Conservation (phyloP, 2,113 vertebrate genomes). For the Ammodytes marinus region DNA sequence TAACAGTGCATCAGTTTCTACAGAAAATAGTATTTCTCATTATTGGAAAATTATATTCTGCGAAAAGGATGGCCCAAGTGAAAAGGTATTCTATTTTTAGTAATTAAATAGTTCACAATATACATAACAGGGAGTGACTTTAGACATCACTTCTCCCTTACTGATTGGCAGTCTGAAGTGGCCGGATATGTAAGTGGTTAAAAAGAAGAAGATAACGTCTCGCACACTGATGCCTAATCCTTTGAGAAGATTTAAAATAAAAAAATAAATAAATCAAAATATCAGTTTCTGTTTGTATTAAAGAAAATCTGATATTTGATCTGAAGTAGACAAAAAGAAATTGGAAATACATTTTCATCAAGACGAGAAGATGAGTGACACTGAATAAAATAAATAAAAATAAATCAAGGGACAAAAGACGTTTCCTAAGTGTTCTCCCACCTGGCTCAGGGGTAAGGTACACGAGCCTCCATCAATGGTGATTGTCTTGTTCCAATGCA, state of each 20-base stretch:
- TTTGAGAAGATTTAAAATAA: no score
- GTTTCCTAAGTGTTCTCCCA: constrained; percentile 53
- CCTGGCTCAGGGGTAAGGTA: constrained; percentile 20
- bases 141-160: no score
- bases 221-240: no score
- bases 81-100: background rate
- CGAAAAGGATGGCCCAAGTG: background rate
- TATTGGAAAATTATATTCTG: background rate
- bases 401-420: constrained; percentile 37
- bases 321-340: background rate
- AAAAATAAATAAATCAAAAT: no score
- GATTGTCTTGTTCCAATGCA: no score
- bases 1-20: background rate
- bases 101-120: no score
- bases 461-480: no score
- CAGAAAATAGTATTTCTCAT: background rate
- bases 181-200: no score
- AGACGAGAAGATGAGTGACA: background rate
- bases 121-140: no score
- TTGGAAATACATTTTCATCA: background rate
- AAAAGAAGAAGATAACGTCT: no score
- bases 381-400: background rate
- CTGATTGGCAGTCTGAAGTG: no score
- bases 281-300: no score
- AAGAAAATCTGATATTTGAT: background rate